A percentile compares a stretch with the other conserved stretches of the same genome.
Conservation (phyloP, 1,140 invertebrate species). For the Drosophila ambigua region DNA sequence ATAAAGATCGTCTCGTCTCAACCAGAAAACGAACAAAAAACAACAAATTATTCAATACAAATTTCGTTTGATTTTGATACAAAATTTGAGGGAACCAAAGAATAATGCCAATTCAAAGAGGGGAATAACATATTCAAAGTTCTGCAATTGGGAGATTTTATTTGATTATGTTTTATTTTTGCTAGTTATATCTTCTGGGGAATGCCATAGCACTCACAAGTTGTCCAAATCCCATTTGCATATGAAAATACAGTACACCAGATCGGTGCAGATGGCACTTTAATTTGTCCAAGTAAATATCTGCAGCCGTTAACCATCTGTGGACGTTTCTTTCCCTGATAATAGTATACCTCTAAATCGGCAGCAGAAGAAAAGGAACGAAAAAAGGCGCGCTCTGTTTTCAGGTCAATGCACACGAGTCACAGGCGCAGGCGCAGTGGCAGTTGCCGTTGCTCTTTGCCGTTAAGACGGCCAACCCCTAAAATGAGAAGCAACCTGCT, state of each 20-base stretch:
- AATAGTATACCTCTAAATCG: not conserved
- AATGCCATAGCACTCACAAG: no score
- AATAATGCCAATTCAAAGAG: no score
- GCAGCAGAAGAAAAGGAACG: not conserved
- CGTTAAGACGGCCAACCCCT: constrained; percentile 66
- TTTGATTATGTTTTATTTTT: no score
- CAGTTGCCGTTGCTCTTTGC: constrained; percentile 5
- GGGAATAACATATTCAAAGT: not conserved
- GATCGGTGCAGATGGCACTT: no score
- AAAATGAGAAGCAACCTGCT: constrained; percentile 46
- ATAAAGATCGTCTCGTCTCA: constrained; percentile 80
- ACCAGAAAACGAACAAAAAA: constrained; percentile 47
- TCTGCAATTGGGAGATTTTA: not conserved
- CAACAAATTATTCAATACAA: constrained; percentile 48
- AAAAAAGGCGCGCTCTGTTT: constrained; percentile 44
- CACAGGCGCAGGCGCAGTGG: constrained; percentile 26
- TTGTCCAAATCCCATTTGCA: no score
- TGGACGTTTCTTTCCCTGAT: not conserved
- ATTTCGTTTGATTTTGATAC: constrained; percentile 18
- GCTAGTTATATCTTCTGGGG: no score
- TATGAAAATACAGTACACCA: no score
- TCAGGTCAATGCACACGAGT: constrained; percentile 71
- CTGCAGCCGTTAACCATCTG: not conserved
- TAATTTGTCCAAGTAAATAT: not conserved
- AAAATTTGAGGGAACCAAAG: not conserved